Percentiles rank a stretch among this genome's conserved stretches.
Evolutionary conservation across 2,888 invertebrate species (phyloP).

Genomic region (Mayetiola destructor): DNA sequence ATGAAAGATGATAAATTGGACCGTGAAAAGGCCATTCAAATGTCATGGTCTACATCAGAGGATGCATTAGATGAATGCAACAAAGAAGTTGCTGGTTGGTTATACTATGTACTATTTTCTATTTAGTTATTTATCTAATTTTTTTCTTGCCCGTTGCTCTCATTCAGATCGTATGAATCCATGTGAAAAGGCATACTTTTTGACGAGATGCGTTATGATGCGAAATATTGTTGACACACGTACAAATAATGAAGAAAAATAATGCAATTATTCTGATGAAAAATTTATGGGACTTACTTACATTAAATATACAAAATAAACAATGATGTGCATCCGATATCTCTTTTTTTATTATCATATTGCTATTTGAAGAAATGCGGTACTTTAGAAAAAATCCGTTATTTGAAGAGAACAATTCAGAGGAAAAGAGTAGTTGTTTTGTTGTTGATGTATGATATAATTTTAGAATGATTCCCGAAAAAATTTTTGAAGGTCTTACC

Average conservation of each 20-base stretch:
- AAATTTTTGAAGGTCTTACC: no score
- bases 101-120: not conserved
- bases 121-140: not conserved
- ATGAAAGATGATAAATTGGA: conserved; percentile 37
- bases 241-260: not conserved
- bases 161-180: conserved; percentile 37
- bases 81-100: conserved; percentile 26
- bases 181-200: conserved; percentile 40
- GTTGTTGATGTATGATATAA: no score
- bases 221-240: conserved; percentile 26
- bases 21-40: conserved; percentile 30
- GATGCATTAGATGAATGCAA: conserved; percentile 30
- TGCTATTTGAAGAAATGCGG: no score
- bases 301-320: no score
- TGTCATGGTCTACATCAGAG: conserved; percentile 32
- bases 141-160: not conserved
- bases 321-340: no score
- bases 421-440: no score
- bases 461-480: no score
- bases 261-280: not conserved
- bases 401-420: no score
- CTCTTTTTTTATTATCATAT: no score
- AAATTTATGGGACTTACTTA: not conserved
- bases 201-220: conserved; percentile 39
- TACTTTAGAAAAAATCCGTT: no score